Base-by-base conservation (phyloP, 2,888 invertebrate species). In the Metalampra italica region DNA sequence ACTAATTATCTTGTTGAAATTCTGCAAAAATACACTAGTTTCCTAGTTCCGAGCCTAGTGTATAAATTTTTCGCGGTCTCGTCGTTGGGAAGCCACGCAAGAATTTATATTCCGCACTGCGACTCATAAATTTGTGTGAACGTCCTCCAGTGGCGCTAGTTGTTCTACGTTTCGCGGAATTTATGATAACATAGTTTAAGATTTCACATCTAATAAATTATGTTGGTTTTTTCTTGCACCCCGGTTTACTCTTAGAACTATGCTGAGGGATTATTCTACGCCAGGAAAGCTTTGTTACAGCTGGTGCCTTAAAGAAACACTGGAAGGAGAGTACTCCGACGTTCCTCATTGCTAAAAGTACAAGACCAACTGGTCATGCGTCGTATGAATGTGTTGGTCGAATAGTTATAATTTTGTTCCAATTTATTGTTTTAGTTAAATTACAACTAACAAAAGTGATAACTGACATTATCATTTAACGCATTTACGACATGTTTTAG, bases 51-150 rank as follows among this genome's bases (percentile, higher is more conserved):
- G 50, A 59, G 68, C 61, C 68, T 69, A 73, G 71, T 73, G 72
- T 70, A 71, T 74, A 75, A 56, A 71, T 78, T n/a, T n/a, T n/a
- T 80, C 60, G 74, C 60, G 74, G 73, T 74, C 68, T 73, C 77
- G 68, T 73, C 73, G 73, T 58, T 54, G 68, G 71, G 68, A 13
- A 42, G 42, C 29, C n/a, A 75, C 71, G 71, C 74, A 76, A 79
- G 80, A 81, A 84, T 86, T 85, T 84, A 85, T 86, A 82, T 83
- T 81, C 86, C 86, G 86, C 86, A 87, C 57, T 87, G 86, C 86
- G 86, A 81, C 86, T 82, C 84, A 86, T 87, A 87, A 87, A 86
- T 87, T 81, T 79, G 78, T 76, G 78, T 76, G 78, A 77, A 71
- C 75, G 83, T 83, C 81, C 78, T 74, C 75, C 66, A 71, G 65